Conservation (phyloP, 2,113 vertebrate species). For the Porphyrio hochstetteri region DNA sequence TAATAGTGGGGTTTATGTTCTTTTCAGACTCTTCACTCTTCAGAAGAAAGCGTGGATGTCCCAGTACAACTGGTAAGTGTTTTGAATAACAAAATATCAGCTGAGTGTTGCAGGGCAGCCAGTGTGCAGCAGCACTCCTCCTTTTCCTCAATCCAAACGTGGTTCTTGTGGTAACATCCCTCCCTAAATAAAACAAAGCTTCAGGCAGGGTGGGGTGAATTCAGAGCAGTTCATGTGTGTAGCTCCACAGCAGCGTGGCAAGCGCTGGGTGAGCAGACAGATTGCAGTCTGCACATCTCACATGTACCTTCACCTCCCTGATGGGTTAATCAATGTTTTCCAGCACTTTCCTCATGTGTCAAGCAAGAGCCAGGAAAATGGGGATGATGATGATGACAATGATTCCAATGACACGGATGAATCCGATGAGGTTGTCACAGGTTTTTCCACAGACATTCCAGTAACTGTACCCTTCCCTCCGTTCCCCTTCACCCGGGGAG, state of each 20-base stretch:
- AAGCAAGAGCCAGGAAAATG: constrained; percentile 67
- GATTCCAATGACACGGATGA: constrained; percentile 73
- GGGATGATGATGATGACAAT: not conserved
- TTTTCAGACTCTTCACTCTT: constrained; percentile 65
- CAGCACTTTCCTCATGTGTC: constrained; percentile 53
- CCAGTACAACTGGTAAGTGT: constrained; percentile 56
- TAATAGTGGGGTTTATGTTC: constrained; percentile 1
- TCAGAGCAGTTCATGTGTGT: rapidly evolving
- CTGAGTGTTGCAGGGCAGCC: not conserved
- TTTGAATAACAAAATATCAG: not conserved
- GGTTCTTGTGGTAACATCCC: not conserved
- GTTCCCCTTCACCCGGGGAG: constrained; percentile 47
- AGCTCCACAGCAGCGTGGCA: not conserved
- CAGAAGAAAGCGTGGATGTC: constrained; percentile 56
- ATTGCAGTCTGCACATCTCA: not conserved
- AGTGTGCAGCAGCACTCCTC: not conserved
- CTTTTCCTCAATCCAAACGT: not conserved
- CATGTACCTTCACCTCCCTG: not conserved
- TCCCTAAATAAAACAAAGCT: not conserved
- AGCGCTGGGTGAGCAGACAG: not conserved
- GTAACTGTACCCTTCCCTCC: constrained; percentile 15
- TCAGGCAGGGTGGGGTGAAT: not conserved
- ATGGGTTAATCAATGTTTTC: not conserved
- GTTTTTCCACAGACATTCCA: constrained; percentile 40
- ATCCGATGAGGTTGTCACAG: constrained; percentile 51